A percentile compares a stretch with the other conserved stretches of the same genome.
Conservation (phyloP, 2,113 vertebrate genomes). For the Nibea coibor region DNA sequence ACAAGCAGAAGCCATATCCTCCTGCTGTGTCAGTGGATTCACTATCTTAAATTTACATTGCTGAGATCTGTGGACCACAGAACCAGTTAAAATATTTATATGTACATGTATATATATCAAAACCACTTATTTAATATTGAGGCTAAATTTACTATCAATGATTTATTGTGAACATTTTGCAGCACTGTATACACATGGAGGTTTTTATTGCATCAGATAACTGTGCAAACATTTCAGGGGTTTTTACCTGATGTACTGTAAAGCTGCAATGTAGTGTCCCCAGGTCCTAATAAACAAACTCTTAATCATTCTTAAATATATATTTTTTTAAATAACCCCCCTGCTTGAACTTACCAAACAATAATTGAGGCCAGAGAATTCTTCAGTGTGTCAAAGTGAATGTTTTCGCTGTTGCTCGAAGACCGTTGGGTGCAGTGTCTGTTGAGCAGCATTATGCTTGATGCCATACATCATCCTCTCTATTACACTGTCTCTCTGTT, state of each 20-base stretch:
- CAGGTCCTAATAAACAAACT: neutral
- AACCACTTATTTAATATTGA: too few species aligned
- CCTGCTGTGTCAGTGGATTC: too few species aligned
- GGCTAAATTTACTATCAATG: neutral
- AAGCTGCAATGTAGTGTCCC: neutral
- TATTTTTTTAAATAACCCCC: too few species aligned
- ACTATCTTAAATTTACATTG: too few species aligned
- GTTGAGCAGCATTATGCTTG: neutral
- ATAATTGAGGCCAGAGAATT: neutral
- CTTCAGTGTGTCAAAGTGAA: neutral
- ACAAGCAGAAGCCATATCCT: too few species aligned
- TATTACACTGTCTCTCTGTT: conserved; percentile 3
- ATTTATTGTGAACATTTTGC: neutral
- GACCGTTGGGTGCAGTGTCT: neutral
- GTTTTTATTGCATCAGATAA: neutral
- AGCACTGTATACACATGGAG: neutral
- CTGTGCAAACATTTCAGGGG: neutral
- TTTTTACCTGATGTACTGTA: neutral
- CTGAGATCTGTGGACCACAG: too few species aligned
- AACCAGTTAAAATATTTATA: too few species aligned
- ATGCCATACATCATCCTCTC: neutral
- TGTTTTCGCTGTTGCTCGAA: neutral
- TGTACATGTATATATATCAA: too few species aligned
- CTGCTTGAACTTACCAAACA: too few species aligned
- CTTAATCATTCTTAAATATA: neutral